Conservation (phyloP, 2,888 invertebrate genomes). For the Theretra japonica region DNA sequence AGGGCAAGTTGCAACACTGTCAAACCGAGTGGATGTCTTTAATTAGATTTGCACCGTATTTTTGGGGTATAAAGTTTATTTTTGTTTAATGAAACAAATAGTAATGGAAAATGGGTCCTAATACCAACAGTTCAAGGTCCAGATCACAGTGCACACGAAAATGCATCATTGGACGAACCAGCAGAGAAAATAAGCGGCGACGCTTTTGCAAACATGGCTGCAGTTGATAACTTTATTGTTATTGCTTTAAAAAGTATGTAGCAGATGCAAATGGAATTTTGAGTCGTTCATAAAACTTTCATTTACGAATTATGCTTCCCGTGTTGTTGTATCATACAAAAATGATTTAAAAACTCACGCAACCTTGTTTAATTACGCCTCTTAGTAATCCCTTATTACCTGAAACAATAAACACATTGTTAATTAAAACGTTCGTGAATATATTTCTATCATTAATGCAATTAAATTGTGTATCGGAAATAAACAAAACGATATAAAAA, state of each 20-base stretch:
- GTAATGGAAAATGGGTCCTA: slow-evolving; percentile 59
- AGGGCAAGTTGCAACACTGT: slow-evolving; percentile 69
- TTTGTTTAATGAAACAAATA: slow-evolving; percentile 31
- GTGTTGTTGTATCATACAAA: neutral
- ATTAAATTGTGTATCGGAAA: no score
- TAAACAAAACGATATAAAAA: slow-evolving; percentile 18
- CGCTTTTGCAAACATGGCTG: slow-evolving; percentile 56
- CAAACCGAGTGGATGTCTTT: slow-evolving; percentile 46
- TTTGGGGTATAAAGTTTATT: slow-evolving; percentile 42
- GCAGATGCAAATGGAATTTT: slow-evolving; percentile 25
- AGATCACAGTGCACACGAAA: slow-evolving; percentile 54
- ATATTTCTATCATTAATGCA: neutral
- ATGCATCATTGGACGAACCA: slow-evolving; percentile 45
- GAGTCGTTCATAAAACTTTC: slow-evolving; percentile 24
- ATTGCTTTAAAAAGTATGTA: slow-evolving; percentile 47
- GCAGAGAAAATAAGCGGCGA: slow-evolving; percentile 60
- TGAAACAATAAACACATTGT: slow-evolving; percentile 38
- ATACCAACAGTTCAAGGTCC: slow-evolving; percentile 52
- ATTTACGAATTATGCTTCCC: neutral
- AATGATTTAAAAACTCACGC: neutral
- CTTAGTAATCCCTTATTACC: slow-evolving; percentile 44
- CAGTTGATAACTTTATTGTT: slow-evolving; percentile 68
- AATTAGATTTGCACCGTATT: slow-evolving; percentile 52
- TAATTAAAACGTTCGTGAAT: slow-evolving; percentile 35
- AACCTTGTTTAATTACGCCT: slow-evolving; percentile 24